These are phyloP conservation scores for Actenoides hombroni DNA, from an alignment of 2,113 vertebrate species.

Conservation along the genomic window DNA sequence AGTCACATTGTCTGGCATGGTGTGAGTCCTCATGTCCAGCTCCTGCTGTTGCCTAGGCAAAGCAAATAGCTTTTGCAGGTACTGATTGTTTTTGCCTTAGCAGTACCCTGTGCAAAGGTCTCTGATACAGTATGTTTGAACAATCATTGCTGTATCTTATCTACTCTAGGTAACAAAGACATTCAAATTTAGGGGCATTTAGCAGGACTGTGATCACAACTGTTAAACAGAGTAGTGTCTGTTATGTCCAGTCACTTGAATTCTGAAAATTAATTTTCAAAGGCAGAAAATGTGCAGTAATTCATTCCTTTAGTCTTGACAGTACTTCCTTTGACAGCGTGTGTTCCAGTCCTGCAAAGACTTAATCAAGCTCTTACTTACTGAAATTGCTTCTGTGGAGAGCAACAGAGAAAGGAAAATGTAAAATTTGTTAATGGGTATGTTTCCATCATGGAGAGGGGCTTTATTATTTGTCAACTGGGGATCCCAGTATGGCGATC, in stretches of 20 bases:
- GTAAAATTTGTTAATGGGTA: conserved; percentile 51
- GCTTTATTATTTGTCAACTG: conserved; percentile 44
- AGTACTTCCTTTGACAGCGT: background rate
- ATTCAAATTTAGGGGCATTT: conserved; percentile 27
- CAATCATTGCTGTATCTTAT: conserved; percentile 55
- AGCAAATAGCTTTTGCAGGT: conserved; percentile 38
- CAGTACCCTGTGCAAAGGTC: conserved; percentile 50
- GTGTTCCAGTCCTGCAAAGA: background rate
- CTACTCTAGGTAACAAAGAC: conserved; percentile 26
- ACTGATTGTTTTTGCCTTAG: conserved; percentile 24
- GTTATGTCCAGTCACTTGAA: background rate
- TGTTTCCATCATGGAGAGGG: conserved; percentile 35
- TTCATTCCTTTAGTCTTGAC: conserved; percentile 9
- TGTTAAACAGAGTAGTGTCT: background rate
- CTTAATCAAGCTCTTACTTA: conserved; percentile 28
- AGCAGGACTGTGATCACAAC: background rate
- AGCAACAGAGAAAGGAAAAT: conserved; percentile 45
- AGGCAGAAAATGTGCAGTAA: background rate
- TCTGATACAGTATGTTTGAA: conserved; percentile 54
- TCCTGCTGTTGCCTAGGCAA: conserved; percentile 28
- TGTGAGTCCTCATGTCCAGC: background rate
- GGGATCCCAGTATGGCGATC: conserved; percentile 6
- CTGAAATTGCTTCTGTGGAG: conserved; percentile 55
- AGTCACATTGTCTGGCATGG: background rate
- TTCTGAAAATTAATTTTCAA: background rate